phyloP scores from a whole-genome alignment of 1,140 invertebrate species.

The Atta texana region DNA sequence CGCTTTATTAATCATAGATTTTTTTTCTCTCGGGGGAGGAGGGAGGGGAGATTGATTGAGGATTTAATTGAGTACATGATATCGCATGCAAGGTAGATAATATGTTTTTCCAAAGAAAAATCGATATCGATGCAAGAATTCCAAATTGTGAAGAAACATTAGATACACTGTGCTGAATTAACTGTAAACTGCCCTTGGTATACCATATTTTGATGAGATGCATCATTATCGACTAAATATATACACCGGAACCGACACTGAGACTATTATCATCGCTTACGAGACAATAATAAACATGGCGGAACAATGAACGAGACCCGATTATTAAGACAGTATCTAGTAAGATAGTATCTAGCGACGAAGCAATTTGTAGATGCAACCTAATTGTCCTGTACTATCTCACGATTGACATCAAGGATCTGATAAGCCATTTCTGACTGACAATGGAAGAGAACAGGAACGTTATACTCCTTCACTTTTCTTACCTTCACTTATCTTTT shows the following conservation, averaged over 20 bases:
- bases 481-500: conserved; percentile 17
- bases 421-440: conserved; percentile 27
- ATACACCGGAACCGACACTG: conserved; percentile 38
- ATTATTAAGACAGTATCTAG: conserved; percentile 61
- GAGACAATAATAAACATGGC: conserved; percentile 57
- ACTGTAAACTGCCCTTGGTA: neutral
- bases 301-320: conserved; percentile 71
- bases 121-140: neutral
- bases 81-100: neutral
- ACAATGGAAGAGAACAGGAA: conserved; percentile 22
- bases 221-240: conserved; percentile 38
- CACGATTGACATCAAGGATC: conserved; percentile 49
- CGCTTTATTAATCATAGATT: conserved; percentile 65
- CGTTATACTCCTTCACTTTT: conserved; percentile 13
- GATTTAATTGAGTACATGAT: conserved; percentile 4
- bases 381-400: conserved; percentile 56
- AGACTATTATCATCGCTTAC: conserved; percentile 16
- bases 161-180: neutral
- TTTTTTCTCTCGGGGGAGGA: neutral
- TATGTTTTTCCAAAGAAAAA: neutral
- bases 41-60: too few relatives aligned
- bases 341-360: conserved; percentile 37
- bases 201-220: neutral
- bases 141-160: neutral
- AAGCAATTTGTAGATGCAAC: conserved; percentile 46